phyloP scores from a whole-genome alignment of 1,140 invertebrate genomes.

The Monochamus saltuarius region DNA sequence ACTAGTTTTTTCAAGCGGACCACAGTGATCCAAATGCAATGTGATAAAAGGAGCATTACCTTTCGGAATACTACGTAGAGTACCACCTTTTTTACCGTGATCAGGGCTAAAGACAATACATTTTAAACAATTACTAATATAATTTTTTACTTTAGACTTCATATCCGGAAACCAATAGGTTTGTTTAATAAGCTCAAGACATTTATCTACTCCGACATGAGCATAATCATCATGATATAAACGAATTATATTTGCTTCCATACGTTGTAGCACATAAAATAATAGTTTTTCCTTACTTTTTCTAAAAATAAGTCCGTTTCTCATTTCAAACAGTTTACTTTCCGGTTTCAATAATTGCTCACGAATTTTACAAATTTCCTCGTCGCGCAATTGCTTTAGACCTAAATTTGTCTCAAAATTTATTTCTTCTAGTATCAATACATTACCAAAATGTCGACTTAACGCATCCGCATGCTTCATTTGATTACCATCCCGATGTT shows the following conservation, averaged over 20 bases:
- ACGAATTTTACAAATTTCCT: too few relatives aligned
- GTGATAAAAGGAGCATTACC: conserved; percentile 38
- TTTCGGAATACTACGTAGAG: conserved; percentile 39
- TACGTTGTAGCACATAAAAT: neutral
- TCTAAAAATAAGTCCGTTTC: conserved; percentile 5
- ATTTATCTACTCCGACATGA: neutral
- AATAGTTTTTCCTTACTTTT: conserved; percentile 9
- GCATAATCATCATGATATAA: too few relatives aligned
- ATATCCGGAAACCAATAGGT: conserved; percentile 44
- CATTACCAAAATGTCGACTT: conserved; percentile 25
- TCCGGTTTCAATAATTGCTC: too few relatives aligned
- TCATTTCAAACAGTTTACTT: neutral
- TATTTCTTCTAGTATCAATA: too few relatives aligned
- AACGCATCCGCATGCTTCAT: conserved; percentile 45
- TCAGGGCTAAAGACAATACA: conserved; percentile 39
- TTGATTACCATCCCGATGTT: conserved; percentile 31
- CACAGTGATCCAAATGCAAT: conserved; percentile 44
- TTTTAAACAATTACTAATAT: conserved; percentile 41
- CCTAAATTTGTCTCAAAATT: too few relatives aligned
- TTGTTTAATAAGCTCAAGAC: neutral
- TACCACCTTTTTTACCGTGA: conserved; percentile 35
- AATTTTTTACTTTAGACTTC: conserved; percentile 32
- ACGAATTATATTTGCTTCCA: too few relatives aligned
- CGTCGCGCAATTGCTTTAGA: too few relatives aligned
- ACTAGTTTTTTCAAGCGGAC: conserved; percentile 25